phyloP scores from a whole-genome alignment of 2,888 invertebrate species.

The Vandiemenella viatica region DNA sequence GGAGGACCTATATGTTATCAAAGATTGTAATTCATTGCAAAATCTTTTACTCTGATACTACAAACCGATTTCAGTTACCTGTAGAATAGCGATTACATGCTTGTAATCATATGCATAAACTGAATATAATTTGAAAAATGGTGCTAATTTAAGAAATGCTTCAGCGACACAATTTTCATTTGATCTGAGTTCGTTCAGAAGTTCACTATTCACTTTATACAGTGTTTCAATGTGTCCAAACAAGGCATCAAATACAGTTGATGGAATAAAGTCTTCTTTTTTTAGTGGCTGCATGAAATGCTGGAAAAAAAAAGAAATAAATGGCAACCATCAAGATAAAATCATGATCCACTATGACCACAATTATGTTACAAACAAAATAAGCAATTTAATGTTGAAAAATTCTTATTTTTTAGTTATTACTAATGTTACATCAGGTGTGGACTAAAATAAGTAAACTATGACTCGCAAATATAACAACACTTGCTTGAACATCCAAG shows the following conservation, averaged over 20 bases:
- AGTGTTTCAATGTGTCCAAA: conserved; percentile 50
- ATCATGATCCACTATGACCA: background rate
- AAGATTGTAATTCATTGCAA: background rate
- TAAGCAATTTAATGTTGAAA: too few species aligned
- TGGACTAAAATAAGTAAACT: too few species aligned
- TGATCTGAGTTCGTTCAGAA: conserved; percentile 39
- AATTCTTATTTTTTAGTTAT: too few species aligned
- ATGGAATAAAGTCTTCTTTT: conserved; percentile 34
- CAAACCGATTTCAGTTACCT: conserved; percentile 29
- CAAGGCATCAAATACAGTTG: conserved; percentile 34
- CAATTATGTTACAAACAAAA: background rate
- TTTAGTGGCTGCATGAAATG: conserved; percentile 45
- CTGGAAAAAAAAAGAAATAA: conserved; percentile 18
- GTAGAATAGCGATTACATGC: conserved; percentile 41
- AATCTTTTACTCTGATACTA: background rate
- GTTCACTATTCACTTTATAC: conserved; percentile 44
- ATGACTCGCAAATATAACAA: too few species aligned
- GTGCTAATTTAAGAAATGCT: conserved; percentile 55
- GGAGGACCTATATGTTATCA: too few species aligned
- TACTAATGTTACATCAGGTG: too few species aligned
- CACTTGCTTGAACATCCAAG: too few species aligned
- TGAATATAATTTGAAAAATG: conserved; percentile 63
- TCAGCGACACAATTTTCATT: conserved; percentile 41
- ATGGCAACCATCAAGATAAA: background rate
- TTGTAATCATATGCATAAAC: conserved; percentile 61